Conservation (phyloP, 2,113 vertebrate species). For the Ammodytes marinus region DNA sequence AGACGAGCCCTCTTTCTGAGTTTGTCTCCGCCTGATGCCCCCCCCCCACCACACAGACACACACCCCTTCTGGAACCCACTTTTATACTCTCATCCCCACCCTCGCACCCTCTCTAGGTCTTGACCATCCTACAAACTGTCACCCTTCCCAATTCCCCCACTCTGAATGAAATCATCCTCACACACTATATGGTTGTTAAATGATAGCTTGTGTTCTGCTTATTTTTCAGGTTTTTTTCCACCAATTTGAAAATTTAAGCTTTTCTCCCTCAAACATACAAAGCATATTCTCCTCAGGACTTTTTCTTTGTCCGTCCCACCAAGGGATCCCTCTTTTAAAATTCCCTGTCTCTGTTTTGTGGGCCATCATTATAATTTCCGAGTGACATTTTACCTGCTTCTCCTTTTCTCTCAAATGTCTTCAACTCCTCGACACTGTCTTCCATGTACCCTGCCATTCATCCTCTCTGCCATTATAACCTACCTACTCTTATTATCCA, state of each 20-base stretch:
- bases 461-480: not conserved
- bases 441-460: not conserved
- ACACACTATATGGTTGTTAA: slow-evolving; percentile 33
- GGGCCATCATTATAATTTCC: slow-evolving; percentile 41
- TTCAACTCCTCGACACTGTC: not conserved
- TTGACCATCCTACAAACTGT: slow-evolving; percentile 53
- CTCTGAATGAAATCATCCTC: slow-evolving; percentile 28
- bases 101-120: not conserved
- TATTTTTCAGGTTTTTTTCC: slow-evolving; percentile 37
- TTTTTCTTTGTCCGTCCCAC: slow-evolving; percentile 12
- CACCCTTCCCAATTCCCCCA: slow-evolving; percentile 14
- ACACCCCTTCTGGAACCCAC: slow-evolving; percentile 39
- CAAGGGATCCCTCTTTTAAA: slow-evolving; percentile 26
- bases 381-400: slow-evolving; percentile 13
- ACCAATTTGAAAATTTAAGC: slow-evolving; percentile 13
- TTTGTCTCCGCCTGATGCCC: slow-evolving; percentile 41
- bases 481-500: not conserved
- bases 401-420: slow-evolving; percentile 26
- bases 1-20: slow-evolving; percentile 73
- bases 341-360: slow-evolving; percentile 23
- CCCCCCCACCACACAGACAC: slow-evolving; percentile 3
- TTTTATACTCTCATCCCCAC: slow-evolving; percentile 3
- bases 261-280: slow-evolving; percentile 16
- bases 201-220: slow-evolving; percentile 45
- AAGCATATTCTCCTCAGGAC: not conserved